Base-by-base conservation (phyloP, 1,140 invertebrate species). In the Linepithema humile region DNA sequence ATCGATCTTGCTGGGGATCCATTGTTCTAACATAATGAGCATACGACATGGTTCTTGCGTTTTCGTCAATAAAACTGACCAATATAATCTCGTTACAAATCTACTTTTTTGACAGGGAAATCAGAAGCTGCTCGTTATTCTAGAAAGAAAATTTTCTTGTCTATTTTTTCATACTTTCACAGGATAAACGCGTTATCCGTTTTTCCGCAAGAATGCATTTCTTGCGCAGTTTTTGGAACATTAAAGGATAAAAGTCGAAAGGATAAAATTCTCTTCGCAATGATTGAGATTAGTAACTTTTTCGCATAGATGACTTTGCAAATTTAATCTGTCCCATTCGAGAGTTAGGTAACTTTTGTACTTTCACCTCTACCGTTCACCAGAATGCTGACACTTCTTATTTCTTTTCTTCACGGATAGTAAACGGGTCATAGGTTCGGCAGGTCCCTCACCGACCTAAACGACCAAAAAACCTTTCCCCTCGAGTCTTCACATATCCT, bases 31-130 rank as follows among this genome's bases (percentile, higher is more conserved):
- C 55, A 55, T 87, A 86, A 20, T 57, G 80, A 15, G 75, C 43
- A 29, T 72, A 87, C 15, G 85, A 87, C 86, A 87, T 87, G 3
- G n/a, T 55, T 55, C 26, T 12, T n/a, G 4, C 2, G 9, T 35
- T 55, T 12, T 29, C 3, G n/a, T 12, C 23, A 10, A 12, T 7
- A 20, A 23, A 10, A 53, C 10, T 2, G 45, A 15, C 35, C 29
- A 70, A 74, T 55, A 55, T 26, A 35, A 80, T 23, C 6, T 17
- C n/a, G 17, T 43, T 69, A 29, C 5, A 43, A 57, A 6, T 7
- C 10, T 15, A 17, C 69, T 53, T 20, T 55, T 67, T 55, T 15
- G 20, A 38, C 15, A 40, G 1, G 15, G 6, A 15, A 20, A 9
- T 59, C 23, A 3, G 0, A 7, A n/a, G 6, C 4, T 12, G 38